Conservation (phyloP, 2,113 vertebrate genomes). For the Corythoichthys intestinalis region DNA sequence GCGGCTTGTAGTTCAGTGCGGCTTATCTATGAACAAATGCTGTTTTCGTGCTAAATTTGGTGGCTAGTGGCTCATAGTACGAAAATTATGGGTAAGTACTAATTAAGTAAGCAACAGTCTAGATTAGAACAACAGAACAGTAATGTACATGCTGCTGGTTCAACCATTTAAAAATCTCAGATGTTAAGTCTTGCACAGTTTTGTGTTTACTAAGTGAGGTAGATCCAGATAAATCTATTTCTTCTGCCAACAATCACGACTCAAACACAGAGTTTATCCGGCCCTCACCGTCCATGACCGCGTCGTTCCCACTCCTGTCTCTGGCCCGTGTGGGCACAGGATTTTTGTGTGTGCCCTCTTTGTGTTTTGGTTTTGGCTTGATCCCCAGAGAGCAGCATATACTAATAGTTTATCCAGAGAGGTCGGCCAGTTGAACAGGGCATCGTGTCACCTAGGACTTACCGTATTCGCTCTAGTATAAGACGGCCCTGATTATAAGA, state of each 20-base stretch:
- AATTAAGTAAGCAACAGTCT: not conserved
- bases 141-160: not conserved
- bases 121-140: not conserved
- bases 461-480: not conserved
- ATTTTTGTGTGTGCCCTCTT: conserved; percentile 1
- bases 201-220: conserved; percentile 40
- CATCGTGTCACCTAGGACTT: not conserved
- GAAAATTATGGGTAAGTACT: no score
- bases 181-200: not conserved
- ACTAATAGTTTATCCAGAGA: not conserved
- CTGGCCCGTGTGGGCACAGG: conserved; percentile 12
- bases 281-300: conserved; percentile 29
- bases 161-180: not conserved
- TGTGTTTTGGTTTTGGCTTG: not conserved
- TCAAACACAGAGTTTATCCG: conserved; percentile 41
- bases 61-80: no score
- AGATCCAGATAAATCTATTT: conserved; percentile 33
- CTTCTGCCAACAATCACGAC: conserved; percentile 44
- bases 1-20: no score
- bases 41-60: no score
- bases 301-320: conserved; percentile 28
- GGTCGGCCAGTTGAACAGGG: not conserved
- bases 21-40: no score
- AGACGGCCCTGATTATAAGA: no score
- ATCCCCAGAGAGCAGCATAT: not conserved